Conservation (phyloP, 2,888 invertebrate genomes). For the Lepidochrysops patricia region DNA sequence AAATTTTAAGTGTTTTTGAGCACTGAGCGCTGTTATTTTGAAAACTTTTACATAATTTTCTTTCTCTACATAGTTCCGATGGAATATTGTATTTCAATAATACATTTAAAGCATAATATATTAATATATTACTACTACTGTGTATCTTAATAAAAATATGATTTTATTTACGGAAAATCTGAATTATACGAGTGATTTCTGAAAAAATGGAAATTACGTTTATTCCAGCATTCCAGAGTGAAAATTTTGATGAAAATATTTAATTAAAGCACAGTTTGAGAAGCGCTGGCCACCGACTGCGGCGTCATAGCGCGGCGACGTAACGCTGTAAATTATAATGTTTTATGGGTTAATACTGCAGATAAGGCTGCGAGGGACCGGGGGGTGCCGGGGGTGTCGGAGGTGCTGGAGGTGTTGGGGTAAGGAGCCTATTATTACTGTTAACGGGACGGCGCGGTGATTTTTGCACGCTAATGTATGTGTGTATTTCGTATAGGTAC, state of each 20-base stretch:
- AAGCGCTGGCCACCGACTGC: constrained; percentile 35
- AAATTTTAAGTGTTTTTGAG: no score
- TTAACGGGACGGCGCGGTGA: constrained; percentile 38
- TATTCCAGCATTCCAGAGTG: not conserved
- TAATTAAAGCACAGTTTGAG: constrained; percentile 38
- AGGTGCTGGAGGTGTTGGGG: constrained; percentile 61
- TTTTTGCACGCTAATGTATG: not conserved
- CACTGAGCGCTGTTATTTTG: no score
- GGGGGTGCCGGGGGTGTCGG: constrained; percentile 21
- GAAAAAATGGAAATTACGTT: not conserved
- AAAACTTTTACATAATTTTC: no score
- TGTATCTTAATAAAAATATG: no score
- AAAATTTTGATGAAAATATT: not conserved
- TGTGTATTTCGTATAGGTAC: not conserved
- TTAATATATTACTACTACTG: no score
- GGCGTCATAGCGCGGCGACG: constrained; percentile 60
- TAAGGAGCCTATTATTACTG: constrained; percentile 69
- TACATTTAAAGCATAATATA: no score
- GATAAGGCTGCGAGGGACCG: constrained; percentile 47
- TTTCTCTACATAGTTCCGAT: no score
- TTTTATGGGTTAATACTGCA: constrained; percentile 74
- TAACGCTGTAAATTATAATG: constrained; percentile 70
- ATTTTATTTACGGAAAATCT: no score
- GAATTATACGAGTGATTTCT: no score
- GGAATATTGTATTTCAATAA: no score